Evolutionary conservation across 1,140 invertebrate species (phyloP).

Genomic region (Mamestra configurata): DNA sequence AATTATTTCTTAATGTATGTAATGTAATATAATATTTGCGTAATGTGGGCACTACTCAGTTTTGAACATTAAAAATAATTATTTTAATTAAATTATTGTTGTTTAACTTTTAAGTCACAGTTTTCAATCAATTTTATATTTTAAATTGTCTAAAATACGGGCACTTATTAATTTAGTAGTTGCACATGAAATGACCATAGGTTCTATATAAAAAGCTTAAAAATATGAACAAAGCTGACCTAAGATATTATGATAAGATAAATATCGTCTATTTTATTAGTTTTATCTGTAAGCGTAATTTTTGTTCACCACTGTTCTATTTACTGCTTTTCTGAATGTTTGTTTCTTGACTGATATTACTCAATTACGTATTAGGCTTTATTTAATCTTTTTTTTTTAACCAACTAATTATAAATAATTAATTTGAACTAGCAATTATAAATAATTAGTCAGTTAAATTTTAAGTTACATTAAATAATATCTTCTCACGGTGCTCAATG

Average conservation of each 20-base stretch:
- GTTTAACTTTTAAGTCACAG: conserved; percentile 11
- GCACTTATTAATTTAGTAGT: conserved; percentile 34
- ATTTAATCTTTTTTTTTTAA: background rate
- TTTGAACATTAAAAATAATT: conserved; percentile 21
- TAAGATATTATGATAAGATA: conserved; percentile 60
- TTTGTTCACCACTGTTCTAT: conserved; percentile 48
- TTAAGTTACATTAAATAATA: background rate
- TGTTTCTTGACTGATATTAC: conserved; percentile 23
- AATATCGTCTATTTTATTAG: conserved; percentile 2
- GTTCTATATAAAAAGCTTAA: conserved; percentile 49
- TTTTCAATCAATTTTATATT: background rate
- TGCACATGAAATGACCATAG: conserved; percentile 54
- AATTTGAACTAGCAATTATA: background rate
- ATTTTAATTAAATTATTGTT: conserved; percentile 21
- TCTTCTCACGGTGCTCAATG: background rate
- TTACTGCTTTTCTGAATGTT: background rate
- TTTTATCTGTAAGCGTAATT: conserved; percentile 39
- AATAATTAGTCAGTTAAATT: conserved; percentile 8
- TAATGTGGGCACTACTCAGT: conserved; percentile 6
- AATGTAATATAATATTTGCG: background rate
- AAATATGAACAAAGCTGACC: conserved; percentile 56
- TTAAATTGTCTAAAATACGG: background rate
- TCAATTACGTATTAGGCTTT: background rate
- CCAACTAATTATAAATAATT: background rate
- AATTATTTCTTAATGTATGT: background rate